Percentiles rank a stretch among this genome's conserved stretches.
Conservation (phyloP, 2,797 vertebrate species). For the Chaetodon trifasciatus region DNA sequence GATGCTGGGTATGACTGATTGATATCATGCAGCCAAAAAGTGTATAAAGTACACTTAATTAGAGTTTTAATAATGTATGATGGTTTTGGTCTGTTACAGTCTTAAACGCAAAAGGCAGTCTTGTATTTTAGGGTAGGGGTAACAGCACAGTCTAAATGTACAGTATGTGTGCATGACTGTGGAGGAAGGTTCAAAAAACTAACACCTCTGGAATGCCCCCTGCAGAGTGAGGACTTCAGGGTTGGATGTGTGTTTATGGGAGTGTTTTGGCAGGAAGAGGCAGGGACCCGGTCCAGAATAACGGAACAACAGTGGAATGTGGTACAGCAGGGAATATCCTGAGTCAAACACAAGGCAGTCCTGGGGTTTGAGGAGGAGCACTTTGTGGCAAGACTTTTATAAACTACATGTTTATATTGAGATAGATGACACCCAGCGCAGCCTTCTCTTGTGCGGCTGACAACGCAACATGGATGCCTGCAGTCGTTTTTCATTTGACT, state of each 20-base stretch:
- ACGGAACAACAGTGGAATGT: constrained; percentile 83
- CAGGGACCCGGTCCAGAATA: constrained; percentile 78
- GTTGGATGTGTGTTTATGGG: constrained; percentile 81
- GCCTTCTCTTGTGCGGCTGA: constrained; percentile 42
- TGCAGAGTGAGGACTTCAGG: constrained; percentile 74
- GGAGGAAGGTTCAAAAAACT: constrained; percentile 61
- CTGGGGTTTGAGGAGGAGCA: constrained; percentile 69
- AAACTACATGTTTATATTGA: constrained; percentile 49
- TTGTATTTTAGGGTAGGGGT: constrained; percentile 49
- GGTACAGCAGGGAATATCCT: constrained; percentile 82
- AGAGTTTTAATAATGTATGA: background rate
- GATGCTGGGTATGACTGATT: background rate
- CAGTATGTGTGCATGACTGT: constrained; percentile 32
- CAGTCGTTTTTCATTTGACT: constrained; percentile 64
- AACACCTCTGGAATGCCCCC: constrained; percentile 83
- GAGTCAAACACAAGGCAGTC: constrained; percentile 76
- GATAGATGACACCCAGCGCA: constrained; percentile 45
- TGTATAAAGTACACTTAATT: background rate
- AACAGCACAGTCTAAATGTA: constrained; percentile 38
- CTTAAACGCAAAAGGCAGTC: background rate
- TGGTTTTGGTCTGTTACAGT: constrained; percentile 4
- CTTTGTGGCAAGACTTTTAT: constrained; percentile 59
- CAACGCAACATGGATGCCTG: constrained; percentile 50
- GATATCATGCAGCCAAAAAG: background rate
- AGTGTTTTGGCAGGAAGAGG: constrained; percentile 81